Base-by-base conservation (phyloP, 1,140 invertebrate genomes). In the Apis cerana region DNA sequence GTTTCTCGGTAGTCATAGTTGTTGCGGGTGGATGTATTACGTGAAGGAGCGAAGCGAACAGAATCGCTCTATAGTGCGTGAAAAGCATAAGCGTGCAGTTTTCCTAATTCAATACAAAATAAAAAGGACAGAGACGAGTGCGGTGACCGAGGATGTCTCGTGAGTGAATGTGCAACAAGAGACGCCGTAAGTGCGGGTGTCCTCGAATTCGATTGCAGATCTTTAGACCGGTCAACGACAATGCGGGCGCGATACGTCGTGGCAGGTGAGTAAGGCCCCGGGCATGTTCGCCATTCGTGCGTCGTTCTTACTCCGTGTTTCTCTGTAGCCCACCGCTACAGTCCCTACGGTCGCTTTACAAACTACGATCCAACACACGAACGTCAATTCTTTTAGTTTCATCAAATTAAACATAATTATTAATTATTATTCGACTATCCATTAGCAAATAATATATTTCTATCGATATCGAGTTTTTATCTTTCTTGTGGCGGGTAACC, bases 161-260 rank as follows among this genome's bases (percentile, higher is more conserved):
- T 33, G 75, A 85, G 83, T 90, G 85, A 90, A 62, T 27, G 86
- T 68, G 69, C 69, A 61, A 75, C 64, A 62, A 75, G 64, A 76
- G 54, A 84, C 77, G 75, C 78, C 70, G 78, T 82, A 19, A 61
- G 70, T 75, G 81, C 76, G 82, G 77, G 82, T 83, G 76, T 77
- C 76, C 59, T 58, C 48, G 68, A 79, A 27, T 70, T 83, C 43
- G 52, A 62, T 27, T 81, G 69, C 48, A 75, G 70, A 84, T 78
- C 82, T 59, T 52, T 17, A 54, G 56, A 76, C 80, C 59, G 79
- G 75, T 79, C 70, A 43, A 69, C 82, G 81, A 89, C 89, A 89
- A 90, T 90, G 89, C 89, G 88, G 83, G 62, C 90, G 75, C 84
- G 87, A 83, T 89, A 85, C 82, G 70, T 88, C 80, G 89, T 91